These are phyloP conservation scores for Sebastiscus tertius DNA, from an alignment of 2,797 vertebrate genomes.

Conservation along the genomic window DNA sequence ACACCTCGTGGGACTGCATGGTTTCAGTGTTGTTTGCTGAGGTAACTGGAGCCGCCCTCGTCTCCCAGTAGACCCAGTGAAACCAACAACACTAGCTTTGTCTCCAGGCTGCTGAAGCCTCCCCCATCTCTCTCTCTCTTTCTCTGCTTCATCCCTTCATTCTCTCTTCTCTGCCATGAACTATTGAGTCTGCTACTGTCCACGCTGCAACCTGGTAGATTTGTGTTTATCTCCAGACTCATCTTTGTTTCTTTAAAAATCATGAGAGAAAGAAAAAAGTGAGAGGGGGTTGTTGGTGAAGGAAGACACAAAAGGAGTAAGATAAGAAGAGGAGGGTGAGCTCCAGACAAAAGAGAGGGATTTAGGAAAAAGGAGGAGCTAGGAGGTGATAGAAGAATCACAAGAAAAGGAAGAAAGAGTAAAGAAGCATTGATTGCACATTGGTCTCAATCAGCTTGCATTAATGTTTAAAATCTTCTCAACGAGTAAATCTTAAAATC, in stretches of 20 bases:
- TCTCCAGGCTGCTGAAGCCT: conserved; percentile 17
- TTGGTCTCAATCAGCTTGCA: background rate
- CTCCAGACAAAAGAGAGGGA: background rate
- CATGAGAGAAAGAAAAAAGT: background rate
- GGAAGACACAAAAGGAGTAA: background rate
- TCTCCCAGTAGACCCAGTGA: conserved; percentile 48
- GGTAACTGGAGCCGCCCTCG: conserved; percentile 44
- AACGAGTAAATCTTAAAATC: fast-evolving
- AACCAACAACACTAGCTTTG: conserved; percentile 64
- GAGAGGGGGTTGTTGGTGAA: background rate
- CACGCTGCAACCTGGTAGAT: background rate
- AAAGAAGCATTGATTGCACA: background rate
- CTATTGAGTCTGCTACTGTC: background rate
- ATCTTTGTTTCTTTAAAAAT: background rate
- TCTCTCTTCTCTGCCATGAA: background rate
- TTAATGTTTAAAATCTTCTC: fast-evolving
- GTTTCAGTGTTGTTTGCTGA: conserved; percentile 7
- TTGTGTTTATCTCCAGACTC: background rate
- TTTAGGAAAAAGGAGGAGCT: background rate
- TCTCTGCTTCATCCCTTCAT: background rate
- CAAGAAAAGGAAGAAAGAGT: background rate
- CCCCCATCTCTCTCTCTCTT: background rate
- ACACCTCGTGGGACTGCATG: background rate
- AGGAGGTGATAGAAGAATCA: background rate
- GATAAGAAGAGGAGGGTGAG: background rate